Evolutionary conservation across 2,888 invertebrate genomes (phyloP).

Genomic region (Tenodera sinensis): DNA sequence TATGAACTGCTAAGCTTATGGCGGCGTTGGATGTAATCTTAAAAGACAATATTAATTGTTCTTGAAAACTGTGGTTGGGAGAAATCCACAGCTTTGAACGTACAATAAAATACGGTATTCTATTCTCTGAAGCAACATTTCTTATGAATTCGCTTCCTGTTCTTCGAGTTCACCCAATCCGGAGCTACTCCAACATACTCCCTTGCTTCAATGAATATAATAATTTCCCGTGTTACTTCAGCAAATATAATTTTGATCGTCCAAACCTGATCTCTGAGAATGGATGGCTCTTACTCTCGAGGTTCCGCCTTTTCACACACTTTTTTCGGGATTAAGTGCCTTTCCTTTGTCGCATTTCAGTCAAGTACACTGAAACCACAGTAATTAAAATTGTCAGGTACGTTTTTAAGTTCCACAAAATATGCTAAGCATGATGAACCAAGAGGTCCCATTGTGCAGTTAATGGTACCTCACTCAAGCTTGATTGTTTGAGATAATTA

Average conservation of each 20-base stretch:
- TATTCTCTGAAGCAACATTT: no score
- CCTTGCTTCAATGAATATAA: no score
- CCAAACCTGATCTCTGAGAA: no score
- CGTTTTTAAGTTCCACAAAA: not conserved
- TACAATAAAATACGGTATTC: no score
- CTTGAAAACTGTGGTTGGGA: no score
- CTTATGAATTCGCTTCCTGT: no score
- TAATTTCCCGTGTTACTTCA: not conserved
- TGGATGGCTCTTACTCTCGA: not conserved
- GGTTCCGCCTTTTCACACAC: not conserved
- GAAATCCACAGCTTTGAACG: no score
- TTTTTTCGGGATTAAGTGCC: not conserved
- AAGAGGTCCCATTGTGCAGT: not conserved
- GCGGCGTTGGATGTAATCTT: no score
- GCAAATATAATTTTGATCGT: not conserved
- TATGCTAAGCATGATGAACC: not conserved
- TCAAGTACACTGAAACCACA: not conserved
- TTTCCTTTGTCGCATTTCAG: not conserved
- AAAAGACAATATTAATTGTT: no score
- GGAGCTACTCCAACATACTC: no score
- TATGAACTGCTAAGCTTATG: no score
- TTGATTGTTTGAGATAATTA: not conserved
- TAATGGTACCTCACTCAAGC: not conserved
- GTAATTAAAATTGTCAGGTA: not conserved
- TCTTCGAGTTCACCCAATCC: no score